A percentile compares a stretch with the other conserved stretches of the same genome.
phyloP scores from a whole-genome alignment of 2,797 vertebrate genomes.

The Poeciliopsis turneri region DNA sequence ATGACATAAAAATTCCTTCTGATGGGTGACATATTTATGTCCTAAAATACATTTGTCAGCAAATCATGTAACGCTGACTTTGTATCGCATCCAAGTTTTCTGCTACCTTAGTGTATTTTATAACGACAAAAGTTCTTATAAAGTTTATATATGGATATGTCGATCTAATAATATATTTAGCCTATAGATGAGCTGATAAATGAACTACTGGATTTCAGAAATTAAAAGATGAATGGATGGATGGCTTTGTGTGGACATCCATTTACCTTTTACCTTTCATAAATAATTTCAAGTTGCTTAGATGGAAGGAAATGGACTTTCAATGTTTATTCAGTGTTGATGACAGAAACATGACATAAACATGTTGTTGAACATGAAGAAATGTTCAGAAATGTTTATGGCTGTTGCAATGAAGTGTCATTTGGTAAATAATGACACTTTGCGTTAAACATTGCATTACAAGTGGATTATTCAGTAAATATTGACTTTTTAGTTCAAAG shows the following conservation, averaged over 20 bases:
- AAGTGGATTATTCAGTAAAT: too few relatives aligned
- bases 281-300: neutral
- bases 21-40: neutral
- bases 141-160: neutral
- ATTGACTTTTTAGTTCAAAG: too few relatives aligned
- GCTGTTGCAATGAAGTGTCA: too few relatives aligned
- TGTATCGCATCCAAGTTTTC: neutral
- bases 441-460: too few relatives aligned
- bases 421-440: too few relatives aligned
- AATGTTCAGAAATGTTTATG: too few relatives aligned
- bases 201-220: neutral
- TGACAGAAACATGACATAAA: neutral
- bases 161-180: conserved; percentile 10
- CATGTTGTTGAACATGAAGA: too few relatives aligned
- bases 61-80: conserved; percentile 6
- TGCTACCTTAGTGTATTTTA: neutral
- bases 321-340: neutral
- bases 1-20: conserved; percentile 25
- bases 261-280: neutral
- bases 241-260: neutral
- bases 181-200: neutral
- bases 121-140: conserved; percentile 1
- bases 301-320: neutral
- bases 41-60: conserved; percentile 1
- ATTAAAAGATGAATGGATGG: neutral